Conservation (phyloP, 2,888 invertebrate genomes). For the Drosophila niveifrons region DNA sequence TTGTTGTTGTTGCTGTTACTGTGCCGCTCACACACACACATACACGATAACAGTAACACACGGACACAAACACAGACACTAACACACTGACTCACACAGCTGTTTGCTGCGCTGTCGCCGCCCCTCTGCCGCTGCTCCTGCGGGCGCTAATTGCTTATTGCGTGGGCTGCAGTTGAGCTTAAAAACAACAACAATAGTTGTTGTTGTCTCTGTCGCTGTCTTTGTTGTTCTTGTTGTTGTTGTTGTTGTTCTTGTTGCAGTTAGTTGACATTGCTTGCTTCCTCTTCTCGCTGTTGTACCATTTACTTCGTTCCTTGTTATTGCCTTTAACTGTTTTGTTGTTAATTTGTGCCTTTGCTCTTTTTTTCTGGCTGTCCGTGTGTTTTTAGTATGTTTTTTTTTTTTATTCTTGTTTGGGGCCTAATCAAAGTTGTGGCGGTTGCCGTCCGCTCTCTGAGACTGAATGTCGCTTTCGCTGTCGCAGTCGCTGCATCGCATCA, state of each 20-base stretch:
- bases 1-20: conserved; percentile 12
- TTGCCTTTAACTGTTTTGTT: neutral
- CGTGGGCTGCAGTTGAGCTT: conserved; percentile 5
- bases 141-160: conserved; percentile 32
- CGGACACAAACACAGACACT: conserved; percentile 13
- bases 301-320: neutral
- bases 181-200: conserved; percentile 23
- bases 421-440: conserved; percentile 55
- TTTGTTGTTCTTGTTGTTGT: conserved; percentile 15
- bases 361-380: conserved; percentile 12
- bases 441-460: conserved; percentile 60
- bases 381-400: neutral
- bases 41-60: conserved; percentile 2
- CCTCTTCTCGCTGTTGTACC: conserved; percentile 7
- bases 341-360: conserved; percentile 15
- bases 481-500: conserved; percentile 15
- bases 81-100: conserved; percentile 58
- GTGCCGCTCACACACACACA: conserved; percentile 36
- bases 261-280: conserved; percentile 9
- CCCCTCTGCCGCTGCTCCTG: conserved; percentile 12
- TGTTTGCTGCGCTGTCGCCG: conserved; percentile 38
- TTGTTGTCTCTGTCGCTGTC: conserved; percentile 18
- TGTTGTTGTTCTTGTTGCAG: conserved; percentile 13
- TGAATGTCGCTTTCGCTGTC: conserved; percentile 9
- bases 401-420: neutral